Percentiles rank a stretch among this genome's conserved stretches.
Evolutionary conservation across 2,797 vertebrate genomes (phyloP).

Genomic region (Tympanoctomys barrerae): DNA sequence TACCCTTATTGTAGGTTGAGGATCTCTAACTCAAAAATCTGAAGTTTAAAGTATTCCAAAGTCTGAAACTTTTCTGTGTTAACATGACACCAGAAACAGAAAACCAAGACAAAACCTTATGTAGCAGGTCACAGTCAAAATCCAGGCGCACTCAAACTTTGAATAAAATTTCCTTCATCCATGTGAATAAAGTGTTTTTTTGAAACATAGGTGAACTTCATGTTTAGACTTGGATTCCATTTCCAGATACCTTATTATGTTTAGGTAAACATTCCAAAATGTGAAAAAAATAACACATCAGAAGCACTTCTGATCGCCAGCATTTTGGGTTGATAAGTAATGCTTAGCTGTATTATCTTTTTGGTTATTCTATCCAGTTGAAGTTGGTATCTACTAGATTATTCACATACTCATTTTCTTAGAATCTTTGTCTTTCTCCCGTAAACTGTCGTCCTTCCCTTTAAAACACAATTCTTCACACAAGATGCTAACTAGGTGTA

Average conservation of each 20-base stretch:
- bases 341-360: background rate
- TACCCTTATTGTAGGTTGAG: background rate
- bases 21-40: background rate
- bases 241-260: background rate
- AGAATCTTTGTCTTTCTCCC: background rate
- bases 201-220: background rate
- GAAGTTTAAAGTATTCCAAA: background rate
- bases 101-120: background rate
- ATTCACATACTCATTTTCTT: background rate
- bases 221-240: background rate
- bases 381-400: background rate
- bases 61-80: background rate
- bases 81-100: background rate
- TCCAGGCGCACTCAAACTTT: background rate
- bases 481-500: background rate
- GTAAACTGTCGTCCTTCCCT: background rate
- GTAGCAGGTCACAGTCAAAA: background rate
- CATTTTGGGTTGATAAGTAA: background rate
- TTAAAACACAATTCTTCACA: background rate
- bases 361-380: background rate
- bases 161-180: background rate
- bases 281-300: background rate
- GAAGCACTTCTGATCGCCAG: background rate
- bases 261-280: background rate
- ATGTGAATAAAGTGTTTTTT: background rate